Conservation (phyloP, 2,797 vertebrate species). For the Crotalus adamanteus region DNA sequence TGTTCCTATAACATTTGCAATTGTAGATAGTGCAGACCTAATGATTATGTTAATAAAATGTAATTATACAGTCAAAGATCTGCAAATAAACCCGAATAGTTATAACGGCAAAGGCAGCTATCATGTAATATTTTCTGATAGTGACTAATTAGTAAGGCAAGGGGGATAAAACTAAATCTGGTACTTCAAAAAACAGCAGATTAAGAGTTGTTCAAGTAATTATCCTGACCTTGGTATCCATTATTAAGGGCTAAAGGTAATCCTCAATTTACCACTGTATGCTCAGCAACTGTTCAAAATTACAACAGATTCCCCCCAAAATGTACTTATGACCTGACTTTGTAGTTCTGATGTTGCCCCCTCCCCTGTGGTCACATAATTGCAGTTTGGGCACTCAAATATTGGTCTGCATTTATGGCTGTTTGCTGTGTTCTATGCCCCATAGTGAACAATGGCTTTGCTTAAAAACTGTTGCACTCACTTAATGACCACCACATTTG, state of each 20-base stretch:
- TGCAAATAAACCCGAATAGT: neutral
- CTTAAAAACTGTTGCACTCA: neutral
- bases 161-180: neutral
- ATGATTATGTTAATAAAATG: neutral
- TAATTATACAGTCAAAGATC: neutral
- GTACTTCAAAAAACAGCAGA: neutral
- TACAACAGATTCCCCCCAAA: neutral
- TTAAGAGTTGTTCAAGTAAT: neutral
- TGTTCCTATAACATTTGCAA: neutral
- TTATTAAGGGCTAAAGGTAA: neutral
- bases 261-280: neutral
- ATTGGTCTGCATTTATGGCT: neutral
- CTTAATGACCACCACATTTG: neutral
- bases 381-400: neutral
- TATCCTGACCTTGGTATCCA: neutral
- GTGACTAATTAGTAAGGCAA: neutral
- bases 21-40: neutral
- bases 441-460: neutral
- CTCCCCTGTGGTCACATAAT: neutral
- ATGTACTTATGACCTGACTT: neutral
- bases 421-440: neutral
- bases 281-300: neutral
- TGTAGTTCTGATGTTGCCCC: neutral
- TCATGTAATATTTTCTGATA: neutral
- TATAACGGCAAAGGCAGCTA: neutral